These are phyloP conservation scores for Crocidura indochinensis DNA, from an alignment of 2,797 vertebrate genomes.

Conservation along the genomic window DNA sequence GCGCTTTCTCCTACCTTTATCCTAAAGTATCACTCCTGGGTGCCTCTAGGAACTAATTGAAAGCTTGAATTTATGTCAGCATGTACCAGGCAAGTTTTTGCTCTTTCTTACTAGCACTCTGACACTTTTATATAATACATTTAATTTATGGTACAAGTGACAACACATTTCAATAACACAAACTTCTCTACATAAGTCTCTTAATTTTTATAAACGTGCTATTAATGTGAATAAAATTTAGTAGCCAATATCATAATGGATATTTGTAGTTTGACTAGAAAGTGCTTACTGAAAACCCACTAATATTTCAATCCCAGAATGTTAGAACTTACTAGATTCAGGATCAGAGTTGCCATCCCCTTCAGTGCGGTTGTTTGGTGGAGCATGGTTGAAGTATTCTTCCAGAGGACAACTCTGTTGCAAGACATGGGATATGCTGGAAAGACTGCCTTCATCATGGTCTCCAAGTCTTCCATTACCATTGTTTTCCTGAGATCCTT, in stretches of 20 bases:
- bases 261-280: neutral
- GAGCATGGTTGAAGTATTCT: constrained; percentile 96
- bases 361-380: constrained; percentile 97
- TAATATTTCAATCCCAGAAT: constrained; percentile 28
- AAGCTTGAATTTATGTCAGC: no score
- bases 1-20: no score
- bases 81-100: no score
- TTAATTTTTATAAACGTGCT: neutral
- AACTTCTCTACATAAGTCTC: neutral
- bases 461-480: constrained; percentile 96
- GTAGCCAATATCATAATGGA: neutral
- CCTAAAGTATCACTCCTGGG: no score
- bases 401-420: constrained; percentile 96
- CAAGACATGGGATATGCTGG: constrained; percentile 93
- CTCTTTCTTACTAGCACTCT: no score
- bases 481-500: constrained; percentile 97
- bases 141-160: neutral
- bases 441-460: constrained; percentile 91
- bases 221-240: neutral
- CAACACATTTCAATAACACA: constrained; percentile 2
- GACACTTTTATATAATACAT: neutral
- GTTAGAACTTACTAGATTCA: constrained; percentile 96
- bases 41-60: no score
- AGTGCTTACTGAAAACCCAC: neutral
- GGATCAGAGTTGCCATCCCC: constrained; percentile 99